phyloP scores from a whole-genome alignment of 2,797 vertebrate species.

The Trachops cirrhosus region DNA sequence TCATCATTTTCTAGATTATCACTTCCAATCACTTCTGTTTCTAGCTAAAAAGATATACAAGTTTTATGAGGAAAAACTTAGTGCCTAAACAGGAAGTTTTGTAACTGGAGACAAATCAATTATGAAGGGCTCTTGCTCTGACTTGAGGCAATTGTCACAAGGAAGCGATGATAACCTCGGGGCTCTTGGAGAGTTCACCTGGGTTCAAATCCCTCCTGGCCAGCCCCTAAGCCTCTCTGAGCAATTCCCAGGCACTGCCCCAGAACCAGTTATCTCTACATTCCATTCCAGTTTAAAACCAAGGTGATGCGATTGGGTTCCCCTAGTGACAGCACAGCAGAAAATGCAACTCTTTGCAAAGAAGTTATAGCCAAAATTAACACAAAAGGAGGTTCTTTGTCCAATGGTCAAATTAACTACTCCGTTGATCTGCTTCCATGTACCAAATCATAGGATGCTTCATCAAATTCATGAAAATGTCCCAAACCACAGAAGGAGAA shows the following conservation, averaged over 20 bases:
- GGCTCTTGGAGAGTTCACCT: constrained; percentile 36
- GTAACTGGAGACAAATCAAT: constrained; percentile 26
- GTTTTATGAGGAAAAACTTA: neutral
- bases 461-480: neutral
- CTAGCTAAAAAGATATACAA: neutral
- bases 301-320: neutral
- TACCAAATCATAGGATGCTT: neutral
- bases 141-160: constrained; percentile 57
- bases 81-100: constrained; percentile 36
- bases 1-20: constrained; percentile 29
- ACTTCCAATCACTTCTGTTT: neutral
- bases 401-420: neutral
- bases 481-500: neutral
- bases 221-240: neutral
- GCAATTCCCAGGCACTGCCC: neutral
- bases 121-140: constrained; percentile 51
- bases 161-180: neutral
- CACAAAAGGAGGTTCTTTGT: neutral
- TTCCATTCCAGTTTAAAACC: neutral
- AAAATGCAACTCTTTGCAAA: neutral
- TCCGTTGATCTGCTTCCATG: neutral
- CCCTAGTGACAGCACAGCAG: neutral
- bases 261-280: neutral
- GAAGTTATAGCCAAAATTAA: neutral
- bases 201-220: constrained; percentile 43